Percentiles rank a stretch among this genome's conserved stretches.
These are phyloP conservation scores for Lomographa bimaculata DNA, from an alignment of 2,888 invertebrate genomes.

Conservation along the genomic window DNA sequence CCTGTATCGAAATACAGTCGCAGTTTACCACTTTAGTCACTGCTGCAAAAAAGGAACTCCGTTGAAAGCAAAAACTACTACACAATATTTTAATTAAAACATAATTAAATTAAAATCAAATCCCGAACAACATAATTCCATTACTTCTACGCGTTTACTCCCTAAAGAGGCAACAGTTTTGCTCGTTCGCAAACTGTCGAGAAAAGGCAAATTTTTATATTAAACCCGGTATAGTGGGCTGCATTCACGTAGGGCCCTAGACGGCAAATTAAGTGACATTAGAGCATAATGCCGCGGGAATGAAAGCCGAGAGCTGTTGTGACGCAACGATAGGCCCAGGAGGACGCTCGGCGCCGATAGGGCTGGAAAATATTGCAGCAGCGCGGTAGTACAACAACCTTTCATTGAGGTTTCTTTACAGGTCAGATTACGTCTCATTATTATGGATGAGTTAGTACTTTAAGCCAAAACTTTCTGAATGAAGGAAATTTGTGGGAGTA, in stretches of 20 bases:
- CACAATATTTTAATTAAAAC: background rate
- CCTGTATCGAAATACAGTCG: too few species aligned
- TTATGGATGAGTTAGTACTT: too few species aligned
- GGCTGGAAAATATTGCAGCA: conserved; percentile 26
- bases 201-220: conserved; percentile 77
- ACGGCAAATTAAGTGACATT: conserved; percentile 83
- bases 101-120: conserved; percentile 39
- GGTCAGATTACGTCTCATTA: background rate
- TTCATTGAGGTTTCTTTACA: conserved; percentile 2
- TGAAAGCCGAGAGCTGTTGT: conserved; percentile 73
- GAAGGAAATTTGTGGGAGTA: too few species aligned
- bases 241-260: conserved; percentile 80
- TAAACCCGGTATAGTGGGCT: conserved; percentile 65
- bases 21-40: too few species aligned
- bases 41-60: too few species aligned
- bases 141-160: conserved; percentile 77
- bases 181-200: conserved; percentile 58
- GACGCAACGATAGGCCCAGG: conserved; percentile 60
- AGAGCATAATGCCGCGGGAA: conserved; percentile 73
- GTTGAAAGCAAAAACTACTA: too few species aligned
- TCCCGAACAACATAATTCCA: conserved; percentile 69
- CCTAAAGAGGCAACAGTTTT: conserved; percentile 76
- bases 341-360: conserved; percentile 46
- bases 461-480: too few species aligned
- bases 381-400: too few species aligned